Evolutionary conservation across 2,797 vertebrate species (phyloP).

Genomic region (Etheostoma nigrum): DNA sequence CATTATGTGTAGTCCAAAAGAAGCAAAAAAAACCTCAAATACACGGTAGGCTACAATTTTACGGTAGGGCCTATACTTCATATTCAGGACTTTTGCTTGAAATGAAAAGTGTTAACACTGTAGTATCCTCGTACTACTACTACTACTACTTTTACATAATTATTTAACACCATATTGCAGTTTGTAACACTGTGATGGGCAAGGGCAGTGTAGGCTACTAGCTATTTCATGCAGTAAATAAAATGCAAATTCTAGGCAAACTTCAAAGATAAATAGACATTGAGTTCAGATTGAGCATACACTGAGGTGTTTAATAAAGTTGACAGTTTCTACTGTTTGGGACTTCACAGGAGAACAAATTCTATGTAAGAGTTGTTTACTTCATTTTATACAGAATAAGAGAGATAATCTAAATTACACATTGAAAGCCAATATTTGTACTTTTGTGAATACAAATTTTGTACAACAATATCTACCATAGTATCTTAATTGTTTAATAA

Average conservation of each 20-base stretch:
- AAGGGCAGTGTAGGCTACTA: background rate
- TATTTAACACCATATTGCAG: background rate
- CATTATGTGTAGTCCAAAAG: background rate
- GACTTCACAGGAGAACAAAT: constrained; percentile 88
- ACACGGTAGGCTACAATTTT: background rate
- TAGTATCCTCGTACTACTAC: background rate
- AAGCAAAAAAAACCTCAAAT: background rate
- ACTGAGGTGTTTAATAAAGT: constrained; percentile 89
- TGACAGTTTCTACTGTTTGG: constrained; percentile 86
- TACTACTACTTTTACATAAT: background rate
- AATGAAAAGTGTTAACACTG: background rate
- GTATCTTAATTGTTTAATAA: constrained; percentile 98
- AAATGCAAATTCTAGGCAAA: constrained; percentile 21
- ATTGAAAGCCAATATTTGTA: constrained; percentile 99
- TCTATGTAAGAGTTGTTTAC: constrained; percentile 85
- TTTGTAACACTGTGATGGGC: background rate
- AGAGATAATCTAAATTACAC: constrained; percentile 91
- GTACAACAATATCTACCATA: constrained; percentile 99
- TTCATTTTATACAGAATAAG: constrained; percentile 87
- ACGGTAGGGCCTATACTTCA: background rate
- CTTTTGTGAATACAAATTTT: constrained; percentile 99
- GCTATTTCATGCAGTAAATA: constrained; percentile 10
- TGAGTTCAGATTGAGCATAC: constrained; percentile 81
- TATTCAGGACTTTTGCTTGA: background rate
- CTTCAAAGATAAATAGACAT: constrained; percentile 77